These are phyloP conservation scores for Idaea aversata DNA, from an alignment of 2,888 invertebrate species.

Conservation along the genomic window DNA sequence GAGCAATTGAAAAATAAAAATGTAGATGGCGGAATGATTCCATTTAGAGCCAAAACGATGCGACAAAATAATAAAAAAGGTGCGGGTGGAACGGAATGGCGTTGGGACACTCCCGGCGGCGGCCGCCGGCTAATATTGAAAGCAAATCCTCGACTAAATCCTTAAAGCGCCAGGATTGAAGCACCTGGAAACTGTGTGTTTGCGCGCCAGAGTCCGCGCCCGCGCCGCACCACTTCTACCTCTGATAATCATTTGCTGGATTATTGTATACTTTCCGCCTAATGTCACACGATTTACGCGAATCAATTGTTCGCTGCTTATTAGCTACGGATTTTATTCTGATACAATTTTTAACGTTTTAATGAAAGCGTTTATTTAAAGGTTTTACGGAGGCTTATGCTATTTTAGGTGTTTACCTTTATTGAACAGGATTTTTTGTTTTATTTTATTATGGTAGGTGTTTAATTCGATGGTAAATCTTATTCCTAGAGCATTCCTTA, in stretches of 20 bases:
- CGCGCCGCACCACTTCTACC: constrained; percentile 28
- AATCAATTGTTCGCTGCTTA: constrained; percentile 62
- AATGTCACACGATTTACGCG: constrained; percentile 63
- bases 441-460: not conserved
- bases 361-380: not conserved
- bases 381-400: constrained; percentile 32
- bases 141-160: constrained; percentile 80
- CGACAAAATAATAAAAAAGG: constrained; percentile 81
- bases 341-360: constrained; percentile 40
- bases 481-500: no score
- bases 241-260: constrained; percentile 74
- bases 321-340: constrained; percentile 41
- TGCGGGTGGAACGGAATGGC: constrained; percentile 66
- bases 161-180: constrained; percentile 78
- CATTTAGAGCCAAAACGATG: constrained; percentile 80
- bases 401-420: constrained; percentile 20
- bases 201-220: constrained; percentile 47
- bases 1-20: constrained; percentile 82
- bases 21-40: constrained; percentile 80
- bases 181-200: constrained; percentile 78
- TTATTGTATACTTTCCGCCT: constrained; percentile 75
- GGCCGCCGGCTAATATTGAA: constrained; percentile 79
- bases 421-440: not conserved
- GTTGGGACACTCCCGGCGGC: constrained; percentile 48
- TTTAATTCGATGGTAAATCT: not conserved